These are phyloP conservation scores for Montipora capitata DNA, from an alignment of 92 coral and sea anemone species.

Conservation along the genomic window DNA sequence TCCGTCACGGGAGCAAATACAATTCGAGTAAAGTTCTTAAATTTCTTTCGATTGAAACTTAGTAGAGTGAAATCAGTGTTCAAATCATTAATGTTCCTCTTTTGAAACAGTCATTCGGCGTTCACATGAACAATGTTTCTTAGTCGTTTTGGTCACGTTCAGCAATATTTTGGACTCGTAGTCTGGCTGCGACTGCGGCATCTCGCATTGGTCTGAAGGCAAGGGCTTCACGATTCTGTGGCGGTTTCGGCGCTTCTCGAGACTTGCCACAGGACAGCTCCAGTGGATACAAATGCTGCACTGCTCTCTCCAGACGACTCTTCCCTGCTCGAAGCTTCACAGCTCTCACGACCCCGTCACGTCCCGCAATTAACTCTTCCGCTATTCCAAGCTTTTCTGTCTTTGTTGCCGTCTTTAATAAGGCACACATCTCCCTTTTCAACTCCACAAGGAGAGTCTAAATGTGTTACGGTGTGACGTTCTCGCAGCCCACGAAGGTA, in stretches of 20 bases:
- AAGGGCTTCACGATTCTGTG: not conserved
- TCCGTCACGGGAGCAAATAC: not conserved
- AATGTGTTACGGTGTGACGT: not conserved
- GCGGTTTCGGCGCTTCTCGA: not conserved
- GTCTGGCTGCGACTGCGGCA: not conserved
- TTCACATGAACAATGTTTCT: too few relatives aligned
- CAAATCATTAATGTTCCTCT: too few relatives aligned
- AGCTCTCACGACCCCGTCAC: constrained; percentile 2
- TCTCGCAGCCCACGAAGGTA: not conserved
- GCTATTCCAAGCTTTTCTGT: not conserved
- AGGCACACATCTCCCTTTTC: not conserved
- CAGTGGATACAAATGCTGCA: not conserved
- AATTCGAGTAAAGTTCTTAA: not conserved
- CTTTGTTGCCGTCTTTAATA: not conserved
- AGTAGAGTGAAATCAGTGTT: not conserved
- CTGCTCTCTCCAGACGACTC: not conserved
- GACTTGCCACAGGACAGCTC: constrained; percentile 10
- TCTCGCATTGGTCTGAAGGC: not conserved
- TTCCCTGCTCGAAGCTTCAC: not conserved
- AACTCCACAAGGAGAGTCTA: not conserved
- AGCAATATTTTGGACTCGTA: not conserved
- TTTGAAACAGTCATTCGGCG: too few relatives aligned
- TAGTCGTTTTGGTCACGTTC: not conserved
- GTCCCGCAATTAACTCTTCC: not conserved
- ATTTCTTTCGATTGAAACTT: not conserved